Evolutionary conservation across 2,888 invertebrate species (phyloP).

Genomic region (Xestia rhomboidea): DNA sequence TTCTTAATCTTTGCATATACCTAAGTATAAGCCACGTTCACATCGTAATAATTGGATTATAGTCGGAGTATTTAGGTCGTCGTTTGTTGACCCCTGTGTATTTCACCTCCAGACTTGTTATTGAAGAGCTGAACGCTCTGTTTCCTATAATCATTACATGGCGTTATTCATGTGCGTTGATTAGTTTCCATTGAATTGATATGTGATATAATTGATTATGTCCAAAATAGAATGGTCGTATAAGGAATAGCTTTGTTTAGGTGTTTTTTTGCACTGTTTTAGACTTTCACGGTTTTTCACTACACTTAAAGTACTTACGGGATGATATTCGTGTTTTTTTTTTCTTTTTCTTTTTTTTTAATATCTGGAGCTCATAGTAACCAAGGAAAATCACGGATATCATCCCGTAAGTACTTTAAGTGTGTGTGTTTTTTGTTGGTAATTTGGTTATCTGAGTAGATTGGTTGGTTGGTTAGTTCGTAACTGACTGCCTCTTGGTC

Average conservation of each 20-base stretch:
- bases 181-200: conserved; percentile 32
- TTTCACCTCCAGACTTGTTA: conserved; percentile 78
- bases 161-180: conserved; percentile 20
- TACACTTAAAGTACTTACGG: too few relatives aligned
- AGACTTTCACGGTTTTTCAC: too few relatives aligned
- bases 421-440: too few relatives aligned
- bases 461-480: too few relatives aligned
- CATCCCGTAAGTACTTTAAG: too few relatives aligned
- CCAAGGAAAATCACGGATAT: too few relatives aligned
- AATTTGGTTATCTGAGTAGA: not conserved
- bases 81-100: conserved; percentile 80
- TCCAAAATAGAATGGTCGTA: conserved; percentile 2
- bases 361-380: too few relatives aligned
- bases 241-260: not conserved
- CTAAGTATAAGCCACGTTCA: conserved; percentile 70
- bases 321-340: too few relatives aligned
- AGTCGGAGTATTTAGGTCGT: conserved; percentile 83
- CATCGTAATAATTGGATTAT: conserved; percentile 82
- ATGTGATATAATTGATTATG: conserved; percentile 19
- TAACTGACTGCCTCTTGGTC: too few relatives aligned
- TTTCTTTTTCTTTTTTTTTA: too few relatives aligned
- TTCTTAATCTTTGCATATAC: conserved; percentile 20
- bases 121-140: conserved; percentile 68
- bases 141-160: conserved; percentile 67
- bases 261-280: not conserved